A percentile compares a stretch with the other conserved stretches of the same genome.
Conservation (phyloP, 2,113 vertebrate species). For the Telmatochromis brichardi region DNA sequence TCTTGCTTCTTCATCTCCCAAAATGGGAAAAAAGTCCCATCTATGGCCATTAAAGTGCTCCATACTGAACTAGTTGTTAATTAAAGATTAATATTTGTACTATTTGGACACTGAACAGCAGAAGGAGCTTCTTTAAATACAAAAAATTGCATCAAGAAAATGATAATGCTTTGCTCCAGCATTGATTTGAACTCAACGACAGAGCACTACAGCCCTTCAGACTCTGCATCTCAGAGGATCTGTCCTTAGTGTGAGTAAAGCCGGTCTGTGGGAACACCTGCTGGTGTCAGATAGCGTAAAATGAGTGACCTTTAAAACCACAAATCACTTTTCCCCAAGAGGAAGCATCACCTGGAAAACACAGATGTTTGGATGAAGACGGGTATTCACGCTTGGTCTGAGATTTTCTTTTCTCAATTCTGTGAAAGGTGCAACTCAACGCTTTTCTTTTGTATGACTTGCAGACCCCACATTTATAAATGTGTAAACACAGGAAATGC, state of each 20-base stretch:
- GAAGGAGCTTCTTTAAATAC: background rate
- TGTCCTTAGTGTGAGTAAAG: background rate
- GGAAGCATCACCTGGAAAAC: background rate
- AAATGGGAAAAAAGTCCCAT: background rate
- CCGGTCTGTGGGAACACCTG: background rate
- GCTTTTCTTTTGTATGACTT: background rate
- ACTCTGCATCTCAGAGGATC: background rate
- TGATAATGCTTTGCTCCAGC: background rate
- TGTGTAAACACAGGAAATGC: background rate
- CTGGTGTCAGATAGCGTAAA: background rate
- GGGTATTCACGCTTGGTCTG: background rate
- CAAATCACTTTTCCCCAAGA: background rate
- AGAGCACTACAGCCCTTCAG: background rate
- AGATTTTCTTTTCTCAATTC: background rate
- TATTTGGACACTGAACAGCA: background rate
- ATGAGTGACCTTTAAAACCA: background rate
- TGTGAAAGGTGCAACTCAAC: background rate
- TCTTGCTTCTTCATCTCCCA: background rate
- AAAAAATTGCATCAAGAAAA: background rate
- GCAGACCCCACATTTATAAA: background rate
- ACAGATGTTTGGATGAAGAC: background rate
- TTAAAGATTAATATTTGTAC: background rate
- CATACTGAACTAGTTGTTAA: too few relatives aligned
- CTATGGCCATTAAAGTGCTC: background rate
- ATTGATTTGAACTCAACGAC: background rate